Evolutionary conservation across 2,888 invertebrate genomes (phyloP).

Genomic region (Sphaerophoria taeniata): DNA sequence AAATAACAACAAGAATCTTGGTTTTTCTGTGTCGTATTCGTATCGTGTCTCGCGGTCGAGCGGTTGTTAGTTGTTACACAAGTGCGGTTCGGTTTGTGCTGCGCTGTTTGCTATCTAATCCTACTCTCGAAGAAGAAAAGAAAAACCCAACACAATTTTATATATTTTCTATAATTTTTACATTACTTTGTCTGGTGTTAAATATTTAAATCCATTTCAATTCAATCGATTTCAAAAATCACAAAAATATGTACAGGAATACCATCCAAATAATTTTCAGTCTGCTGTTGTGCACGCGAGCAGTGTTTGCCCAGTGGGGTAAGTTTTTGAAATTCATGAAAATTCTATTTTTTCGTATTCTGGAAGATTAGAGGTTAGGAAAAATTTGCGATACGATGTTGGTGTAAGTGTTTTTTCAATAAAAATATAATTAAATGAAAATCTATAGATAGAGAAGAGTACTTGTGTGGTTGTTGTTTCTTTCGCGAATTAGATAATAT

Average conservation of each 20-base stretch:
- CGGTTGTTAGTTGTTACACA: conserved; percentile 31
- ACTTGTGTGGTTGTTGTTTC: background rate
- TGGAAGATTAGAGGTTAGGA: conserved; percentile 10
- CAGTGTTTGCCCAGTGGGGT: conserved; percentile 55
- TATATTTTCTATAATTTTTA: background rate
- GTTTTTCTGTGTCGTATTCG: conserved; percentile 27
- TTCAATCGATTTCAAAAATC: background rate
- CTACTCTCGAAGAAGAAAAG: conserved; percentile 27
- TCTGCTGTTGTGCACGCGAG: conserved; percentile 40
- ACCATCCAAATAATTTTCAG: conserved; percentile 37
- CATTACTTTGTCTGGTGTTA: background rate
- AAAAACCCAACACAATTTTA: background rate
- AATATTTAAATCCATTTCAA: background rate
- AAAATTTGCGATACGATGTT: background rate
- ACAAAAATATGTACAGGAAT: conserved; percentile 33
- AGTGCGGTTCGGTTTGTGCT: conserved; percentile 26
- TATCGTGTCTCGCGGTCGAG: conserved; percentile 6
- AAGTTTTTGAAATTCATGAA: conserved; percentile 9
- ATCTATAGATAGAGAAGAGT: background rate
- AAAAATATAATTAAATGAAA: background rate
- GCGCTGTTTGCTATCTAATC: conserved; percentile 17
- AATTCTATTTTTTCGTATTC: background rate
- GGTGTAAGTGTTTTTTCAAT: conserved; percentile 18
- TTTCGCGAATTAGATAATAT: conserved; percentile 36
- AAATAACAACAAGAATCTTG: conserved; percentile 8